phyloP scores from a whole-genome alignment of 2,888 invertebrate genomes.

The Acanthoscelides obtectus region DNA sequence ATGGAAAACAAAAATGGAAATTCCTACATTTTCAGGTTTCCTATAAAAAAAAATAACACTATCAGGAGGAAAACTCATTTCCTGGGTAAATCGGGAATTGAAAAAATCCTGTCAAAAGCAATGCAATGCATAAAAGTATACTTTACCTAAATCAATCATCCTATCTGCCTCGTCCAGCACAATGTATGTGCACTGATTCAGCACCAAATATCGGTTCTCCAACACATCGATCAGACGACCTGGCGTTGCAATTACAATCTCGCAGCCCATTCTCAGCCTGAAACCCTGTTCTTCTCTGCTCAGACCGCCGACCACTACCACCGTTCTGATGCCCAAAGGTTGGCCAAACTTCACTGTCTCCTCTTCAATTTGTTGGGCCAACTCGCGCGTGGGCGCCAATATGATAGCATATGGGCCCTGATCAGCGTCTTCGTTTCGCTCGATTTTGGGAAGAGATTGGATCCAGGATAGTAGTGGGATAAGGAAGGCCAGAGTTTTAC shows the following conservation, averaged over 20 bases:
- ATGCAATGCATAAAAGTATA: too few species aligned
- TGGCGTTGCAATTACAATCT: conserved; percentile 99
- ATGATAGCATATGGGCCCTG: conserved; percentile 99
- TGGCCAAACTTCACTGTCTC: conserved; percentile 97
- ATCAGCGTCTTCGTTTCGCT: conserved; percentile 83
- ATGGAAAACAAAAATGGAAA: too few species aligned
- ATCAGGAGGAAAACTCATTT: too few species aligned
- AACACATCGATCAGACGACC: conserved; percentile 98
- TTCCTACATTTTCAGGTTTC: too few species aligned
- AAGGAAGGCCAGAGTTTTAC: conserved; percentile 97
- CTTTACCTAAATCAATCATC: conserved; percentile 87
- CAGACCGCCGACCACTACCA: conserved; percentile 96
- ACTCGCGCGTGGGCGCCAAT: conserved; percentile 97
- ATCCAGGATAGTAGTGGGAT: conserved; percentile 98
- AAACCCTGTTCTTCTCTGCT: conserved; percentile 99
- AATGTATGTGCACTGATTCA: conserved; percentile 97
- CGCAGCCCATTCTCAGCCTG: conserved; percentile 92
- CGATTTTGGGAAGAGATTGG: conserved; percentile 93
- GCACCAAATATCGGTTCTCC: conserved; percentile 89
- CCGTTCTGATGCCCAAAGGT: conserved; percentile 85
- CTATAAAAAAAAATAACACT: too few species aligned
- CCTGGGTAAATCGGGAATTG: too few species aligned
- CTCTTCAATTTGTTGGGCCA: conserved; percentile 99
- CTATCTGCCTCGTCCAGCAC: conserved; percentile 95
- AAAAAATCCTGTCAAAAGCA: too few species aligned